Percentiles rank a stretch among this genome's conserved stretches.
phyloP scores from a whole-genome alignment of 2,113 vertebrate genomes.

The Bungarus multicinctus region DNA sequence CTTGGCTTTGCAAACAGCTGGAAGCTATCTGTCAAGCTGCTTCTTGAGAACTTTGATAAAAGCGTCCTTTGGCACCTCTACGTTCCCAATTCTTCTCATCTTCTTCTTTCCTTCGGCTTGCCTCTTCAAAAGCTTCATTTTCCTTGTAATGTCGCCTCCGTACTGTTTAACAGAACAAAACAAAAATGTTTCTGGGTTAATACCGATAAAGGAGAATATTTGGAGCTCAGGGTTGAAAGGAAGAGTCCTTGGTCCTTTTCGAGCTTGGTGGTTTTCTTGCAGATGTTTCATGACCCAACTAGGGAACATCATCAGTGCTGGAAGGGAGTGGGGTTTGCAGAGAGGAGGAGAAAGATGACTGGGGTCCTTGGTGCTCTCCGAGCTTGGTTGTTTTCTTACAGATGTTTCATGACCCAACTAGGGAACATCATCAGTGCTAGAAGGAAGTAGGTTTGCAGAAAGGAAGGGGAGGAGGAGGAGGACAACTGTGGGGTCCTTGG shows the following conservation, averaged over 20 bases:
- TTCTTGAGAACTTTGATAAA: constrained; percentile 90
- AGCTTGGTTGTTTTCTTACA: neutral
- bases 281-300: neutral
- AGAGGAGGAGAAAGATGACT: too few species aligned
- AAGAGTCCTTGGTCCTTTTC: neutral
- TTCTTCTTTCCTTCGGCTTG: constrained; percentile 94
- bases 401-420: neutral
- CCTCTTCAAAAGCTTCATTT: constrained; percentile 94
- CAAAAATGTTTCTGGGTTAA: neutral
- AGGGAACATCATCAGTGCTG: too few species aligned
- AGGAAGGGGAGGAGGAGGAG: too few species aligned
- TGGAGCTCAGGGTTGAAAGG: neutral
- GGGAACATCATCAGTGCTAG: too few species aligned
- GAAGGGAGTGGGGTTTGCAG: too few species aligned
- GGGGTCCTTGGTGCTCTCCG: neutral
- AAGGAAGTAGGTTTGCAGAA: too few species aligned
- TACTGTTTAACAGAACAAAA: constrained; percentile 71
- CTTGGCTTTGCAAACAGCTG: constrained; percentile 39
- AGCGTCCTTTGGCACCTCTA: constrained; percentile 92
- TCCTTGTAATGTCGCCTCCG: constrained; percentile 93
- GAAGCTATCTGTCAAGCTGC: constrained; percentile 64
- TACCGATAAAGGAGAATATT: neutral
- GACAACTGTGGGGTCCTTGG: neutral
- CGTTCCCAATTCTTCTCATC: constrained; percentile 88
- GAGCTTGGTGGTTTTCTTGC: neutral